These are phyloP conservation scores for Platysternon megacephalum DNA, from an alignment of 2,113 vertebrate genomes.

Conservation along the genomic window DNA sequence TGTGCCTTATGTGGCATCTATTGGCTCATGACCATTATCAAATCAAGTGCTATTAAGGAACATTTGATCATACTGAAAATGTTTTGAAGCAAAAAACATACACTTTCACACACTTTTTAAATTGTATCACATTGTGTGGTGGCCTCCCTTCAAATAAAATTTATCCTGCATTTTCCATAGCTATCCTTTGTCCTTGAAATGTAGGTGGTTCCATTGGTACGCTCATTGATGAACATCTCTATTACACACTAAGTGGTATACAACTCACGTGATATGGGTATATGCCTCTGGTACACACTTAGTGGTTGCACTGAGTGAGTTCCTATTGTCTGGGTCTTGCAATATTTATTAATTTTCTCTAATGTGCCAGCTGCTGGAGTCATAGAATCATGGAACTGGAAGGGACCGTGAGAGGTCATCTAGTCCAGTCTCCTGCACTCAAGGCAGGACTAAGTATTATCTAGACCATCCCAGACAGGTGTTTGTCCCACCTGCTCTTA, in stretches of 20 bases:
- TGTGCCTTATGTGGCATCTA: background rate
- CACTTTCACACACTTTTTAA: background rate
- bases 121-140: background rate
- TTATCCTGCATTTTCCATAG: background rate
- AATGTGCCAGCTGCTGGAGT: background rate
- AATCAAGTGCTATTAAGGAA: background rate
- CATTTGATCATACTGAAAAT: background rate
- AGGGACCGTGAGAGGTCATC: too few species aligned
- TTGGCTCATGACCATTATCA: background rate
- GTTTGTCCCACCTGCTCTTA: too few species aligned
- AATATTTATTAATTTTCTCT: background rate
- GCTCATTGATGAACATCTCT: background rate
- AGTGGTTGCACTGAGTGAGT: background rate
- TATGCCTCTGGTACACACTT: background rate
- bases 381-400: too few species aligned
- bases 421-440: too few species aligned
- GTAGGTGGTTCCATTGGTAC: background rate
- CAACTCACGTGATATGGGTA: background rate
- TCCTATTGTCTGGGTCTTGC: background rate
- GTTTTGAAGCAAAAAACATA: background rate
- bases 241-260: background rate
- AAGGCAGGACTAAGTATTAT: too few species aligned
- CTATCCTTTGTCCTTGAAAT: background rate
- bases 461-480: too few species aligned
- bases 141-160: background rate